Evolutionary conservation across 2,797 vertebrate species (phyloP), one percentile per base, ranked within the genome.

Genomic region (Lacerta bilineata): DNA sequence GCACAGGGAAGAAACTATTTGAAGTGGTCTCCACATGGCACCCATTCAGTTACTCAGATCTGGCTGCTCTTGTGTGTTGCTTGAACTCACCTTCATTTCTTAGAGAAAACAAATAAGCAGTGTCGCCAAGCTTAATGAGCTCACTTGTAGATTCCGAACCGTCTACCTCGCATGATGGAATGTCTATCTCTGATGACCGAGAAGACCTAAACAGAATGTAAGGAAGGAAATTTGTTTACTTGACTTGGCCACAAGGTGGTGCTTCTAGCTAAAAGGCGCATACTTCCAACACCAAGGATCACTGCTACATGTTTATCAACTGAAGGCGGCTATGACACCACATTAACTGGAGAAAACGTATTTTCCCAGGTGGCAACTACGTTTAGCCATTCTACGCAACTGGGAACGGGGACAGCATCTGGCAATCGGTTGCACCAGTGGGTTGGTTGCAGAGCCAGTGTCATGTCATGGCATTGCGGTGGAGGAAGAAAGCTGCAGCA

Each of bases 111-210:
- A 97, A 98, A 36, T 97, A 95, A 25, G 98, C 98, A 0, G 98
- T 98, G 68, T 98, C 98, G 88, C 98, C 98, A 81, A 99, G 97
- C 59, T 95, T 97, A 84, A 98, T 98, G 81, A 98, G 95, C 89
- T 99, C 98, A 86, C 96, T 96, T 0, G 97, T 95, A 66, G 98
- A 98, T 89, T 97, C 98, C 2, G 95, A 96, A 80, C 96, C 98
- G 11, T 98, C 97, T 69, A 83, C 89, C 6, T 97, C 97, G 96
- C 95, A 97, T 83, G 96, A 97, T 10, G 96, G 96, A 27, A 96
- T 91, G 90, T 96, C 96, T 84, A 92, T 91, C 20, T 96, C 95
- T 74, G 93, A 93, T 0, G 95, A 91, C 4, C 82, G 91, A 43
- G 93, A 94, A 33, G 86, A 95, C 92, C 97, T 97, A 90, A 74